Evolutionary conservation across 2,888 invertebrate genomes (phyloP).

Genomic region (Saturnia pavonia): DNA sequence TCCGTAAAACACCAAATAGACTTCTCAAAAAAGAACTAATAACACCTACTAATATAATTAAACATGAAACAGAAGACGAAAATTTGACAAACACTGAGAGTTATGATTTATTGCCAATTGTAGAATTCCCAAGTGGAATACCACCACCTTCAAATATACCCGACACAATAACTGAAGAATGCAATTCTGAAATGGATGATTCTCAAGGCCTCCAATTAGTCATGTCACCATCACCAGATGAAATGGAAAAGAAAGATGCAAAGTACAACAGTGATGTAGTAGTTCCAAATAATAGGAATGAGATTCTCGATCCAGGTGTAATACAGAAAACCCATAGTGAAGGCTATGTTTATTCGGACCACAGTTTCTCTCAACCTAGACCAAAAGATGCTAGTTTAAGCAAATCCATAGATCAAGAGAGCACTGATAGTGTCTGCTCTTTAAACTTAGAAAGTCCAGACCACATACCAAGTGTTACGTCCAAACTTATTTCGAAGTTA

Average conservation of each 20-base stretch:
- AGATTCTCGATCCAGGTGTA: conserved; percentile 52
- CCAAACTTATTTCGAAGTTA: conserved; percentile 72
- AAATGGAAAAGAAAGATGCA: conserved; percentile 37
- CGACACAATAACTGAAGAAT: conserved; percentile 59
- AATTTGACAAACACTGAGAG: conserved; percentile 38
- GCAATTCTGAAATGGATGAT: conserved; percentile 58
- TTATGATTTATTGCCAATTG: conserved; percentile 50
- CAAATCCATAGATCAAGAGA: conserved; percentile 70
- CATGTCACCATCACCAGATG: conserved; percentile 60
- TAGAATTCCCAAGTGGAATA: conserved; percentile 58
- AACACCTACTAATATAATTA: not conserved
- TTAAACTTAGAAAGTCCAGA: conserved; percentile 66
- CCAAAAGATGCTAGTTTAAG: conserved; percentile 49
- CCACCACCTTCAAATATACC: conserved; percentile 47
- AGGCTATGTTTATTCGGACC: conserved; percentile 58
- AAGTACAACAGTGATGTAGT: conserved; percentile 61
- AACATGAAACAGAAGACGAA: conserved; percentile 9
- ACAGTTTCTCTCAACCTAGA: conserved; percentile 50
- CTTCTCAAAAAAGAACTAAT: conserved; percentile 21
- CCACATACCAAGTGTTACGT: conserved; percentile 57
- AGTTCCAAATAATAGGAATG: conserved; percentile 50
- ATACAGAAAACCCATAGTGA: conserved; percentile 57
- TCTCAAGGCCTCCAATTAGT: conserved; percentile 70
- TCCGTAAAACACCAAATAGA: conserved; percentile 56
- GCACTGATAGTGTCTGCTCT: conserved; percentile 68